phyloP scores from a whole-genome alignment of 2,888 invertebrate genomes.

The Tetranychus piercei region DNA sequence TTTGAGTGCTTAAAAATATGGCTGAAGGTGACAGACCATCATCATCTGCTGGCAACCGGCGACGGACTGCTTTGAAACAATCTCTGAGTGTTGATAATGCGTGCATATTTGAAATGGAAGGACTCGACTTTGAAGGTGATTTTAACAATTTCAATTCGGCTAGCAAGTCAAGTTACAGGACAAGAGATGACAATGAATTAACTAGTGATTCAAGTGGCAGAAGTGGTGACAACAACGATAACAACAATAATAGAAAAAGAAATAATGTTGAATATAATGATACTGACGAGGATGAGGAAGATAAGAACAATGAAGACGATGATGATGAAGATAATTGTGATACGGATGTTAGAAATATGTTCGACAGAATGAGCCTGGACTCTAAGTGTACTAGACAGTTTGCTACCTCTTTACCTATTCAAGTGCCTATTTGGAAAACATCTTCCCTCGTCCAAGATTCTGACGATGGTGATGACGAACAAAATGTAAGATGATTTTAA shows the following conservation, averaged over 20 bases:
- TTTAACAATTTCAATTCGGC: not conserved
- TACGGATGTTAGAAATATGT: not conserved
- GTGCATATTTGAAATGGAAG: conserved; percentile 6
- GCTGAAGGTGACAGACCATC: not conserved
- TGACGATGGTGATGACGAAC: conserved; percentile 12
- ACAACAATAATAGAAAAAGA: not conserved
- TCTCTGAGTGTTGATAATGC: conserved; percentile 3
- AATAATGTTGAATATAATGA: not conserved
- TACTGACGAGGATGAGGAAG: not conserved
- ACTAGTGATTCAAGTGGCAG: not conserved
- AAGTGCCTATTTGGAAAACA: conserved; percentile 18
- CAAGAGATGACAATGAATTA: not conserved
- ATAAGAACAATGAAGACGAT: not conserved
- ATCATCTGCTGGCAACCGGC: not conserved
- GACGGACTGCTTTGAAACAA: not conserved
- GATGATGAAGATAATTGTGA: not conserved
- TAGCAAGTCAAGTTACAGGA: not conserved
- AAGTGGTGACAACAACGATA: not conserved
- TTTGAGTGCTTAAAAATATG: not conserved
- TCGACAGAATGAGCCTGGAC: not conserved
- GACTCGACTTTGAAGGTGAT: conserved; percentile 4
- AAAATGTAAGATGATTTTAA: not conserved
- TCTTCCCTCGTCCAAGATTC: not conserved
- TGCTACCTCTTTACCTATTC: conserved; percentile 16
- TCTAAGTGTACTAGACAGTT: conserved; percentile 8